A percentile compares a stretch with the other conserved stretches of the same genome.
These are phyloP conservation scores for Synanthedon formicaeformis DNA, from an alignment of 2,888 invertebrate genomes.

Conservation along the genomic window DNA sequence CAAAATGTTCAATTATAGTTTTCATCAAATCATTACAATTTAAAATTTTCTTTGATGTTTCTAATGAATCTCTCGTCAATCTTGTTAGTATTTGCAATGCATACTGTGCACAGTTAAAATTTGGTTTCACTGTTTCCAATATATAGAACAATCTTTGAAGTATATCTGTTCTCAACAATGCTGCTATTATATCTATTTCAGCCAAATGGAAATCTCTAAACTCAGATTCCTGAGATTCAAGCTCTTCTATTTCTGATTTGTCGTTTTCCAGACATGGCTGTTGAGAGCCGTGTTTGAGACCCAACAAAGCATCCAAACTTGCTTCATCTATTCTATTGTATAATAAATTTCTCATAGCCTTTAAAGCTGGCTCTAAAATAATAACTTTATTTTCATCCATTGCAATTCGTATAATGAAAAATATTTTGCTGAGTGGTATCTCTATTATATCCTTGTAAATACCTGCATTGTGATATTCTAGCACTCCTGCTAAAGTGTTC, in stretches of 20 bases:
- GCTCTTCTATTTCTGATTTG: conserved; percentile 64
- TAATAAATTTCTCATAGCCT: conserved; percentile 80
- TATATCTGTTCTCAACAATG: conserved; percentile 80
- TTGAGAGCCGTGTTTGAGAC: conserved; percentile 73
- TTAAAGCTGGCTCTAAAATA: conserved; percentile 80
- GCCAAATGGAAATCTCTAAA: conserved; percentile 89
- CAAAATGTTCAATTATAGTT: conserved; percentile 69
- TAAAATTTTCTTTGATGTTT: conserved; percentile 73
- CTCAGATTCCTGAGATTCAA: conserved; percentile 68
- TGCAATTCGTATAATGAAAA: conserved; percentile 85
- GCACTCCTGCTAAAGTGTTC: conserved; percentile 82
- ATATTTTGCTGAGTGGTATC: conserved; percentile 80
- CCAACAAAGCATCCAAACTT: conserved; percentile 76
- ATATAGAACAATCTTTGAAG: conserved; percentile 82
- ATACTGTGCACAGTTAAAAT: conserved; percentile 78
- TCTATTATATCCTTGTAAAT: conserved; percentile 81
- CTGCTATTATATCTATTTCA: conserved; percentile 83
- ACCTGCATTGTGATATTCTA: conserved; percentile 79
- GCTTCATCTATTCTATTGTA: conserved; percentile 84
- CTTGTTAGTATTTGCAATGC: conserved; percentile 84
- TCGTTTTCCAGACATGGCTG: conserved; percentile 73
- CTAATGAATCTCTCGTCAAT: conserved; percentile 80
- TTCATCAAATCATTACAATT: conserved; percentile 75
- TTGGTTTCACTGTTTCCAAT: conserved; percentile 76
- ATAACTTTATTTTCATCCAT: conserved; percentile 85